A percentile compares a stretch with the other conserved stretches of the same genome.
Evolutionary conservation across 2,113 vertebrate genomes (phyloP).

Genomic region (Grammomys dolichurus): DNA sequence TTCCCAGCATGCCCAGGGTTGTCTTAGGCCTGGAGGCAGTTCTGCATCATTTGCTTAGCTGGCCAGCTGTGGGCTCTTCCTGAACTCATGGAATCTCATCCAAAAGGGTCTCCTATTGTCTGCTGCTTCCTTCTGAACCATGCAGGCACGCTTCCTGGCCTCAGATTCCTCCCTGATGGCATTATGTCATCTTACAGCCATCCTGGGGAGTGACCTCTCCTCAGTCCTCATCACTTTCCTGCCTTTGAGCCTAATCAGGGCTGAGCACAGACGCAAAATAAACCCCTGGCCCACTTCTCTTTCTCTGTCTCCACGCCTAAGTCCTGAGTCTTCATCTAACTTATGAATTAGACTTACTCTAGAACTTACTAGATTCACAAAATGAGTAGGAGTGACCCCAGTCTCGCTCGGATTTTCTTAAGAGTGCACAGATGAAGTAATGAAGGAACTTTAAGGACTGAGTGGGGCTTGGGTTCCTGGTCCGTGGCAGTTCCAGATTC

Average conservation of each 20-base stretch:
- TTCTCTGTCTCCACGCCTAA: background rate
- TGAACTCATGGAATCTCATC: background rate
- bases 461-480: background rate
- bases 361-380: background rate
- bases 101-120: background rate
- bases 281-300: background rate
- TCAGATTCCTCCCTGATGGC: background rate
- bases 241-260: constrained; percentile 31
- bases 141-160: background rate
- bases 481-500: background rate
- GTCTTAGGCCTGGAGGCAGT: background rate
- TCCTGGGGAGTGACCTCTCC: background rate
- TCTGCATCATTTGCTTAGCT: background rate
- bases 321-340: background rate
- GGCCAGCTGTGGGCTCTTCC: background rate
- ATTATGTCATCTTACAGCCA: background rate
- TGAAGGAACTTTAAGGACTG: background rate
- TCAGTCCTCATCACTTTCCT: constrained; percentile 1
- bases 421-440: background rate
- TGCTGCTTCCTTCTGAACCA: constrained; percentile 17
- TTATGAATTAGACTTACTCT: constrained; percentile 2
- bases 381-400: background rate
- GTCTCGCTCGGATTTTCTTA: background rate
- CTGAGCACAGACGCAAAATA: background rate
- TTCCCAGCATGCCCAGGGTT: background rate